phyloP scores from a whole-genome alignment of 2,888 invertebrate species.

The Neoitamus cyanurus region DNA sequence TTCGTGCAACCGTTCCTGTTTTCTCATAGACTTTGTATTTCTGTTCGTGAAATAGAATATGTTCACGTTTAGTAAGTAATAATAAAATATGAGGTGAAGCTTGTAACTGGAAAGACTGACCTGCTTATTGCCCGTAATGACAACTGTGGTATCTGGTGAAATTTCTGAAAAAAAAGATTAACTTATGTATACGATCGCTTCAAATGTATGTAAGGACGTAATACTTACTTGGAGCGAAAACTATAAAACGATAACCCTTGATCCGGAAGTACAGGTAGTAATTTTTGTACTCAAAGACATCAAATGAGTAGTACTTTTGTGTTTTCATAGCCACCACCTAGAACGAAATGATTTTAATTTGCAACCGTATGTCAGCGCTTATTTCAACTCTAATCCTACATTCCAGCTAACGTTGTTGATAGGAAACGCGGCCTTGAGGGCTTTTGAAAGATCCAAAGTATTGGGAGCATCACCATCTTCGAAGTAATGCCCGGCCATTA shows the following conservation, averaged over 20 bases:
- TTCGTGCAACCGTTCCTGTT: background rate
- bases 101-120: background rate
- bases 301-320: background rate
- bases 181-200: background rate
- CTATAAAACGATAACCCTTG: background rate
- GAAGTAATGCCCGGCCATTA: background rate
- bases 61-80: background rate
- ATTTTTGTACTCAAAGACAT: background rate
- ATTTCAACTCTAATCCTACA: background rate
- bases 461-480: background rate
- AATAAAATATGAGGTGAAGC: background rate
- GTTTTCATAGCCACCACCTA: conserved; percentile 2
- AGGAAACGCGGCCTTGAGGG: background rate
- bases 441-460: background rate
- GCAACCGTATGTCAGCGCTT: background rate
- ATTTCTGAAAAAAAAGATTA: background rate
- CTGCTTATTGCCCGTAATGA: background rate
- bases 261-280: background rate
- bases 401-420: background rate
- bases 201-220: background rate
- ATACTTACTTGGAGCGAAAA: background rate
- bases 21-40: background rate
- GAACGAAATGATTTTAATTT: background rate
- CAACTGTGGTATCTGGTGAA: background rate
- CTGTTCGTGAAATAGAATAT: background rate